These are phyloP conservation scores for Callipepla californica DNA, from an alignment of 2,113 vertebrate species.

Conservation along the genomic window DNA sequence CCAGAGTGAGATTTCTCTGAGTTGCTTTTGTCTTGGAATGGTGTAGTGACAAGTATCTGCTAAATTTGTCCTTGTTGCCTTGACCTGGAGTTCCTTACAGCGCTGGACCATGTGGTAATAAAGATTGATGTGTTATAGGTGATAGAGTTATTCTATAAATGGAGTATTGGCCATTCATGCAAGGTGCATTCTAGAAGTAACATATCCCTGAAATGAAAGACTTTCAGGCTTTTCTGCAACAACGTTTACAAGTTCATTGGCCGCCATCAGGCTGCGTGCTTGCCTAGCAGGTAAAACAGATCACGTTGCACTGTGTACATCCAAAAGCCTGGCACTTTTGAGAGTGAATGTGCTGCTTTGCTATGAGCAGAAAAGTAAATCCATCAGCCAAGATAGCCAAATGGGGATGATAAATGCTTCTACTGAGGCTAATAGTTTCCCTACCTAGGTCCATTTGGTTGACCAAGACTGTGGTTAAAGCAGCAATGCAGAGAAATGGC, in stretches of 20 bases:
- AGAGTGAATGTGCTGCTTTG: not conserved
- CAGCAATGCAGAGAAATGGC: not conserved
- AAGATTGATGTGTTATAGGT: not conserved
- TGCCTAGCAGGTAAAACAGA: not conserved
- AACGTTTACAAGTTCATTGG: not conserved
- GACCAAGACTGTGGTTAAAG: not conserved
- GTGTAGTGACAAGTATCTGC: not conserved
- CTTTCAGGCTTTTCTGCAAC: not conserved
- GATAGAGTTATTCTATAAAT: not conserved
- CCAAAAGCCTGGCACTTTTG: fast-evolving
- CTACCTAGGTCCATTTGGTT: not conserved
- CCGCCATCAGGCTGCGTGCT: not conserved
- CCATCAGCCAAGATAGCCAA: not conserved
- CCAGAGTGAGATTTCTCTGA: not conserved
- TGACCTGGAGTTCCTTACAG: not conserved
- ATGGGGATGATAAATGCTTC: not conserved
- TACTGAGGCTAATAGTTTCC: not conserved
- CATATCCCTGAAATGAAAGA: not conserved
- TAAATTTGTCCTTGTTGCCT: not conserved
- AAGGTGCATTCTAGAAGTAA: not conserved
- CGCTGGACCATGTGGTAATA: not conserved
- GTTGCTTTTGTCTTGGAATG: not conserved
- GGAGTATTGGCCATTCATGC: not conserved
- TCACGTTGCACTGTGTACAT: not conserved
- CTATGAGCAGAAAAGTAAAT: not conserved